Evolutionary conservation across 2,888 invertebrate species (phyloP).

Genomic region (Frankliniella intonsa): DNA sequence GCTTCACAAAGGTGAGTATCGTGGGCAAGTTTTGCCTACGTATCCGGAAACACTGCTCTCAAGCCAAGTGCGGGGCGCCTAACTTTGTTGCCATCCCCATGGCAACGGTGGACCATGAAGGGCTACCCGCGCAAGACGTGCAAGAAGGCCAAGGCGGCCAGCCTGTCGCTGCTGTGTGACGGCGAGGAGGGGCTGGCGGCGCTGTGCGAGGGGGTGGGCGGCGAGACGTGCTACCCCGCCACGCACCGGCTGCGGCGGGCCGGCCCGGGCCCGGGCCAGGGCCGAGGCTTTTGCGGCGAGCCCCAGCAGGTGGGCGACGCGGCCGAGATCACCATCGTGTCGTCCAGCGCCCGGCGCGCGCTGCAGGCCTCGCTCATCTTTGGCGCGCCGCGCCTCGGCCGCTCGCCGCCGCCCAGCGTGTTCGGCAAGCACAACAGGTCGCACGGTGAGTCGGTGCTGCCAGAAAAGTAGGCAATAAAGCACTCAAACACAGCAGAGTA

Average conservation of each 20-base stretch:
- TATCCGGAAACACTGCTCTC: too few species aligned
- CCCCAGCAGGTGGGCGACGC: conserved; percentile 11
- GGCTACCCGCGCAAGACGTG: conserved; percentile 17
- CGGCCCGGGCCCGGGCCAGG: neutral
- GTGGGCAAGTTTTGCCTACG: too few species aligned
- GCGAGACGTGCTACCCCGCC: conserved; percentile 2
- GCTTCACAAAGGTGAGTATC: too few species aligned
- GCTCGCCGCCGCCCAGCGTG: conserved; percentile 21
- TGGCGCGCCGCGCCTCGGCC: neutral
- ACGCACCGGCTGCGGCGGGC: neutral
- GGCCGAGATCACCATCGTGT: neutral
- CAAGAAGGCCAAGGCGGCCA: conserved; percentile 13
- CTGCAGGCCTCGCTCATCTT: conserved; percentile 20
- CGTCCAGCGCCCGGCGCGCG: neutral
- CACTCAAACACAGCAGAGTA: too few species aligned
- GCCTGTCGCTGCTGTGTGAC: neutral
- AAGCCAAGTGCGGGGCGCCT: too few species aligned
- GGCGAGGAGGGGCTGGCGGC: conserved; percentile 1
- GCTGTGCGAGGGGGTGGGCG: conserved; percentile 15
- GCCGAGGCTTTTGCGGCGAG: neutral
- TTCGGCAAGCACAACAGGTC: conserved; percentile 1
- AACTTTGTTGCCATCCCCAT: neutral
- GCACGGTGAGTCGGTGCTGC: neutral
- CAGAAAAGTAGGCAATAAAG: too few species aligned
- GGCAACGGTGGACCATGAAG: neutral